A percentile compares a stretch with the other conserved stretches of the same genome.
Conservation (phyloP, 2,797 vertebrate species). For the Xenops minutus region DNA sequence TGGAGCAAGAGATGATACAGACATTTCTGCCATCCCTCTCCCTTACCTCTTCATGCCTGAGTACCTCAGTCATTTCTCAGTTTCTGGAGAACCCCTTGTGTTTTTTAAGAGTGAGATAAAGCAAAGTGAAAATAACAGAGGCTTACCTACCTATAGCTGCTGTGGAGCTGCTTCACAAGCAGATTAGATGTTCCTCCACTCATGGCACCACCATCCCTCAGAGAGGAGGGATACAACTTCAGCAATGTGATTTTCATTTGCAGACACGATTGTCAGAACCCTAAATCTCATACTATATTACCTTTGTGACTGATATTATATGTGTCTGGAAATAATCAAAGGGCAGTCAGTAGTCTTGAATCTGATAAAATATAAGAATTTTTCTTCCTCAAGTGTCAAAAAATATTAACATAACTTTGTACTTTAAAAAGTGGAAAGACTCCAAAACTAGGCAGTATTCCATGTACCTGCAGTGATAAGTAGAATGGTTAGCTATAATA, state of each 20-base stretch:
- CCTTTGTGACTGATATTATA: background rate
- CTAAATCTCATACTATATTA: background rate
- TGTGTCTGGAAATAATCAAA: slow-evolving; percentile 28
- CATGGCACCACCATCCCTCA: background rate
- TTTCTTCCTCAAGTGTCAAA: slow-evolving; percentile 48
- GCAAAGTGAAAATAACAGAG: background rate
- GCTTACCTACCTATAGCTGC: background rate
- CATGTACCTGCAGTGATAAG: slow-evolving; percentile 54
- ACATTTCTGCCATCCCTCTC: background rate
- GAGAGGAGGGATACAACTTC: background rate
- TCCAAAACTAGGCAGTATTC: slow-evolving; percentile 57
- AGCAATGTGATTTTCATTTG: slow-evolving; percentile 22
- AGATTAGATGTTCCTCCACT: background rate
- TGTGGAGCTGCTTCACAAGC: background rate
- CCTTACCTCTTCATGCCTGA: background rate
- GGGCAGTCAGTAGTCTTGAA: background rate
- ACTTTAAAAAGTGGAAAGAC: slow-evolving; percentile 48
- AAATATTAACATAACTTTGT: slow-evolving; percentile 58
- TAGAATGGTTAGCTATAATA: slow-evolving; percentile 10
- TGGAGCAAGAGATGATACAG: background rate
- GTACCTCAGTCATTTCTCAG: background rate
- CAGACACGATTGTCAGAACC: slow-evolving; percentile 9
- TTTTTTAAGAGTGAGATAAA: background rate
- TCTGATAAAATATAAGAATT: slow-evolving; percentile 33
- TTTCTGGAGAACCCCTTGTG: background rate